A percentile compares a stretch with the other conserved stretches of the same genome.
phyloP scores from a whole-genome alignment of 2,797 vertebrate genomes.

The Poecilia gillii region DNA sequence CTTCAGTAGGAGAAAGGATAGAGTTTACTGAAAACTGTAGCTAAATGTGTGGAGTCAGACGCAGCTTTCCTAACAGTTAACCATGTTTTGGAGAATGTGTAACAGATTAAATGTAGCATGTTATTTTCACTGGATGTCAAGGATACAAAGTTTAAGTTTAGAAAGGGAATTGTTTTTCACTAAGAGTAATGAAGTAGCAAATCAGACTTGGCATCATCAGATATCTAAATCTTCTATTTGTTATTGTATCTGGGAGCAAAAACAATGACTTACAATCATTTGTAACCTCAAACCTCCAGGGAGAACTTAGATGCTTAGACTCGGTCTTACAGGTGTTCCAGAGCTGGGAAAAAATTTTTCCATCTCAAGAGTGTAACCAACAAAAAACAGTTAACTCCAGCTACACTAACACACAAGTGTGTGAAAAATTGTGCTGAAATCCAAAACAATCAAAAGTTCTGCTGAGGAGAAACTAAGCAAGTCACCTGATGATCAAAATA shows the following conservation, averaged over 20 bases:
- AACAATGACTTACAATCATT: neutral
- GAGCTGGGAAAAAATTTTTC: neutral
- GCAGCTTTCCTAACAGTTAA: neutral
- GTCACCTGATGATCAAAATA: neutral
- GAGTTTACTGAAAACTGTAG: neutral
- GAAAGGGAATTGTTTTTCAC: neutral
- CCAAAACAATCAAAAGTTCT: neutral
- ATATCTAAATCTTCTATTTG: neutral
- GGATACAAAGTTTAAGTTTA: neutral
- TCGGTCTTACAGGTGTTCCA: neutral
- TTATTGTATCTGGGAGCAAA: neutral
- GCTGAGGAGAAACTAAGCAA: neutral
- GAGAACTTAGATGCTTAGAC: neutral
- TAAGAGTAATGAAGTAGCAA: neutral
- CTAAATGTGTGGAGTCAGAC: neutral
- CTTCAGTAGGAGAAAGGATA: neutral
- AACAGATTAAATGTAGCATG: neutral
- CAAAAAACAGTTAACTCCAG: neutral
- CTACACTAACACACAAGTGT: neutral
- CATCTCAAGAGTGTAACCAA: neutral
- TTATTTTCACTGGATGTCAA: neutral
- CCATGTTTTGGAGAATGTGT: neutral
- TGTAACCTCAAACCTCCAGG: neutral
- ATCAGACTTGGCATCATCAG: neutral
- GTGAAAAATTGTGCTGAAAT: neutral